phyloP scores from a whole-genome alignment of 1,140 invertebrate species.

The Sinonovacula constricta region DNA sequence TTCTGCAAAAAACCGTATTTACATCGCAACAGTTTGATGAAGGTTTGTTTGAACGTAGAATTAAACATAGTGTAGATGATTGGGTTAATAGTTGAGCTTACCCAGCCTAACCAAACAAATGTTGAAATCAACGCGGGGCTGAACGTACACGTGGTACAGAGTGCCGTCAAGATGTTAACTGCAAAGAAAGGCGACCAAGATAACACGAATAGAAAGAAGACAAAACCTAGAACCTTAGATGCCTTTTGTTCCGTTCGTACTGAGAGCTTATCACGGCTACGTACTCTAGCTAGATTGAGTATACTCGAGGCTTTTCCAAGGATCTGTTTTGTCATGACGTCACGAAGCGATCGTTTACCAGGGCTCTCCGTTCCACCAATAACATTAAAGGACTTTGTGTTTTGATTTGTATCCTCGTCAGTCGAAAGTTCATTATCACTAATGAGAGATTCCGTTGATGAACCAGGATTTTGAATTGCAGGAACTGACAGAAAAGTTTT shows the following conservation, averaged over 20 bases:
- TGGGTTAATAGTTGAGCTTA: slow-evolving; percentile 70
- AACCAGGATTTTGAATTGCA: not conserved
- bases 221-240: slow-evolving; percentile 81
- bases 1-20: slow-evolving; percentile 16
- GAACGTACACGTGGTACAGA: slow-evolving; percentile 79
- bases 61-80: slow-evolving; percentile 76
- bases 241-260: slow-evolving; percentile 92
- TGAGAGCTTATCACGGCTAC: slow-evolving; percentile 25
- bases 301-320: slow-evolving; percentile 58
- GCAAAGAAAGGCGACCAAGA: slow-evolving; percentile 73
- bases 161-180: slow-evolving; percentile 62
- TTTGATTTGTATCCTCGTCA: slow-evolving; percentile 25
- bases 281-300: slow-evolving; percentile 36
- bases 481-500: slow-evolving; percentile 18
- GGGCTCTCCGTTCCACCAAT: slow-evolving; percentile 6
- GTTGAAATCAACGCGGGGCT: slow-evolving; percentile 47
- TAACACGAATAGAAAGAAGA: slow-evolving; percentile 66
- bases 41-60: slow-evolving; percentile 65
- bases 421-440: slow-evolving; percentile 12
- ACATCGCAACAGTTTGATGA: slow-evolving; percentile 63
- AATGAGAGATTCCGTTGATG: slow-evolving; percentile 31
- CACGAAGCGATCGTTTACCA: slow-evolving; percentile 26
- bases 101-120: slow-evolving; percentile 72
- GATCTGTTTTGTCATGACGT: slow-evolving; percentile 50
- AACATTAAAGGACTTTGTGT: not conserved